A percentile compares a stretch with the other conserved stretches of the same genome.
phyloP scores from a whole-genome alignment of 2,797 vertebrate genomes.

The Ataeniobius toweri region DNA sequence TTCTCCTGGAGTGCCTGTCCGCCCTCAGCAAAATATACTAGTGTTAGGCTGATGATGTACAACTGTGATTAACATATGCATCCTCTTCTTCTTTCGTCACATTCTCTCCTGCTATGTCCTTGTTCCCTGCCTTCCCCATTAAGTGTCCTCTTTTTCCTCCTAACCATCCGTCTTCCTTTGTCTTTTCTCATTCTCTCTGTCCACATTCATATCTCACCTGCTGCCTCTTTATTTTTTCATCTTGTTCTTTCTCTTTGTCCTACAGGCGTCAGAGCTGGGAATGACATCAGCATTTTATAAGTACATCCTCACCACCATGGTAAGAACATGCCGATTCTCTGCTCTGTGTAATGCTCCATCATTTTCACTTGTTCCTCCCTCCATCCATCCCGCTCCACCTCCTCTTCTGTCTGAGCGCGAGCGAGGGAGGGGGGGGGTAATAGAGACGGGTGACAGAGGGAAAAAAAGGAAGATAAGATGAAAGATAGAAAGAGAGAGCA shows the following conservation, averaged over 20 bases:
- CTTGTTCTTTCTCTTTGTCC: conserved; percentile 12
- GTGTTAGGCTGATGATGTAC: conserved; percentile 67
- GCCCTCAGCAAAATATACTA: conserved; percentile 63
- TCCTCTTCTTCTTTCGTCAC: conserved; percentile 23
- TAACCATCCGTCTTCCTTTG: conserved; percentile 31
- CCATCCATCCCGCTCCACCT: conserved; percentile 18
- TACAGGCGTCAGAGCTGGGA: conserved; percentile 85
- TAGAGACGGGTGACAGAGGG: conserved; percentile 34
- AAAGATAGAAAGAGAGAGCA: conserved; percentile 26
- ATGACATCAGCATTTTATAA: conserved; percentile 90
- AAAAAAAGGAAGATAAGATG: conserved; percentile 29
- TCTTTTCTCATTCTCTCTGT: conserved; percentile 21
- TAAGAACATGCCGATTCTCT: conserved; percentile 55
- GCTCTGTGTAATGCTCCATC: conserved; percentile 11
- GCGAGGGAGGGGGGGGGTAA: conserved; percentile 17
- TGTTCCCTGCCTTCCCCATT: conserved; percentile 41
- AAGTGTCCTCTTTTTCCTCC: conserved; percentile 30
- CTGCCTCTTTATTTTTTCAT: conserved; percentile 36
- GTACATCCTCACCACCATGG: conserved; percentile 91
- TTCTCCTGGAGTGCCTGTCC: conserved; percentile 46
- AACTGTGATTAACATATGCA: conserved; percentile 72
- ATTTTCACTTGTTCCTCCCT: conserved; percentile 14
- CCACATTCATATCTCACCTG: conserved; percentile 25
- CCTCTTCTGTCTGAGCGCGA: conserved; percentile 37
- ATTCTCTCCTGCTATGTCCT: conserved; percentile 38